phyloP scores from a whole-genome alignment of 2,888 invertebrate species.

The Netelia inedita region DNA sequence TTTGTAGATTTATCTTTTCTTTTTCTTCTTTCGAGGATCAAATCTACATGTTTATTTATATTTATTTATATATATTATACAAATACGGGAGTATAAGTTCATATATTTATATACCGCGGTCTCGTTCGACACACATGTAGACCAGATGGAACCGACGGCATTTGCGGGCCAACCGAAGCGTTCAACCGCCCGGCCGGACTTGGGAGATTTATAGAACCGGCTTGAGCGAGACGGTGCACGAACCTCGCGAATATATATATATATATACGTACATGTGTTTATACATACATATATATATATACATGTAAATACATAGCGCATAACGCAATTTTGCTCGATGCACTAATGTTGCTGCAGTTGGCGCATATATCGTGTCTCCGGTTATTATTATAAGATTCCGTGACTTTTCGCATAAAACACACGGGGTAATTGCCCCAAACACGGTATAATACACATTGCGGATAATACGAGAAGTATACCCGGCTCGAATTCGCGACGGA shows the following conservation, averaged over 20 bases:
- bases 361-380: constrained; percentile 4
- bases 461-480: neutral
- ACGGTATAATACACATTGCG: neutral
- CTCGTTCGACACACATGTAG: constrained; percentile 39
- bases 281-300: neutral
- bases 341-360: neutral
- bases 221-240: constrained; percentile 18
- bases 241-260: constrained; percentile 5
- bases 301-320: neutral
- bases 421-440: constrained; percentile 6
- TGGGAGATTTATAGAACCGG: constrained; percentile 41
- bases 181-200: constrained; percentile 11
- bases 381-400: constrained; percentile 28
- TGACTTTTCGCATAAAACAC: constrained; percentile 21
- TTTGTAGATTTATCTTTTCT: neutral
- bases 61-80: neutral
- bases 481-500: neutral
- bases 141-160: constrained; percentile 37
- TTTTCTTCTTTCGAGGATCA: neutral
- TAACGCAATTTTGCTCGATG: constrained; percentile 28
- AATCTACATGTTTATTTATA: neutral
- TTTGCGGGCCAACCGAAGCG: constrained; percentile 12
- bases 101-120: constrained; percentile 3
- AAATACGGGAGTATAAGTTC: neutral
- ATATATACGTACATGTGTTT: constrained; percentile 8